These are phyloP conservation scores for Anniella stebbinsi DNA, from an alignment of 2,797 vertebrate species.

Conservation along the genomic window DNA sequence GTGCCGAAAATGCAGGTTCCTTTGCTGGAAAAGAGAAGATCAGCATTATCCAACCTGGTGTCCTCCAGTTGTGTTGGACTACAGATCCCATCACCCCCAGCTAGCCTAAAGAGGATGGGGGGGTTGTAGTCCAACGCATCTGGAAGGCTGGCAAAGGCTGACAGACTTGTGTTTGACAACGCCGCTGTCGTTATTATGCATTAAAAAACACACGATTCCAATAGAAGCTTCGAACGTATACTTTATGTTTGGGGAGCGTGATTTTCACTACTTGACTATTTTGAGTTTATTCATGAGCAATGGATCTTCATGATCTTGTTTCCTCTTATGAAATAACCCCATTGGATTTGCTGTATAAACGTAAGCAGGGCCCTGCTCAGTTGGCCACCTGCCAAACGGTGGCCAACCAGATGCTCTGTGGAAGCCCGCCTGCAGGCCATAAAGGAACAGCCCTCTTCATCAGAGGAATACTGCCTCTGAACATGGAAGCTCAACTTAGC, in stretches of 20 bases:
- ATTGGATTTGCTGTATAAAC: background rate
- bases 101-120: too few species aligned
- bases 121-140: too few species aligned
- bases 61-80: too few species aligned
- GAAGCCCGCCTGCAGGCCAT: too few species aligned
- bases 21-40: background rate
- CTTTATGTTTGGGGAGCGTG: background rate
- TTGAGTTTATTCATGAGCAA: background rate
- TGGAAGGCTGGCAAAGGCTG: too few species aligned
- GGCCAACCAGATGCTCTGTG: too few species aligned
- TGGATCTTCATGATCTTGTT: background rate
- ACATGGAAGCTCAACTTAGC: background rate
- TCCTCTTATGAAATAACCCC: background rate
- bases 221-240: background rate
- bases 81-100: too few species aligned
- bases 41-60: too few species aligned
- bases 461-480: background rate
- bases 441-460: background rate
- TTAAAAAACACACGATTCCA: background rate
- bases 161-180: too few species aligned
- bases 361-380: too few species aligned
- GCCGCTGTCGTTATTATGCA: background rate
- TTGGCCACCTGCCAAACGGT: background rate
- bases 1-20: background rate
- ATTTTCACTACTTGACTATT: background rate